Evolutionary conservation across 2,797 vertebrate species (phyloP), one percentile per base, ranked within the genome.

Genomic region (Anableps anableps): DNA sequence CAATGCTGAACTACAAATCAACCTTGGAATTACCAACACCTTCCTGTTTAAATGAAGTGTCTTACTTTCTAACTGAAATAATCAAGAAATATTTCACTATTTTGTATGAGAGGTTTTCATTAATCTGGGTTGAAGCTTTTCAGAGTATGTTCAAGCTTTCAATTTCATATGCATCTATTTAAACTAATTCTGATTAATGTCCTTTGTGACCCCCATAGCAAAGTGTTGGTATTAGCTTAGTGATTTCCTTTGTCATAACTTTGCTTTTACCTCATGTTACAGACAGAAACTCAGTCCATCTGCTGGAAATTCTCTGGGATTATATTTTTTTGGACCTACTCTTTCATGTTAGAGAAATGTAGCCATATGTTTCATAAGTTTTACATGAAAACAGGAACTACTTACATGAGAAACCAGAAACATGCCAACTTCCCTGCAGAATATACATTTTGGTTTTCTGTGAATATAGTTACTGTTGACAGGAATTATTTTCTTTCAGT

Each of bases 331-430:
- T 48, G 43, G 6, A 47, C 5, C 29, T 16, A 29, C 31, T 71
- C 26, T 71, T 71, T 71, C 13, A 47, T 47, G 41, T 47, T 2
- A 64, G 17, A 29, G 62, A 36, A 64, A 64, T 36, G 17, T 36
- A 10, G 9, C 38, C 6, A 17, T 8, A 8, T 48, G 3, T 72
- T 73, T 73, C 48, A 50, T 16, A 29, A 48, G 9, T 48, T 73
- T 34, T 71, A n/a, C 68, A 71, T 71, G 23, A 74, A 74, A 31
- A 75, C 41, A 75, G 74, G 50, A 58, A 74, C 21, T 16, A 38
- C 10, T 29, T 26, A n/a, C 29, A 51, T 14, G 47, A 16, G 14
- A 34, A 38, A 55, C 36, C 21, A 53, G 23, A 55, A 74, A 55
- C 23, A 23, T 48, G 36, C 50, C 51, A 19, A 43, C 26, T 43